These are phyloP conservation scores for Drosophila lacertosa DNA, from an alignment of 1,140 invertebrate species.

Conservation along the genomic window DNA sequence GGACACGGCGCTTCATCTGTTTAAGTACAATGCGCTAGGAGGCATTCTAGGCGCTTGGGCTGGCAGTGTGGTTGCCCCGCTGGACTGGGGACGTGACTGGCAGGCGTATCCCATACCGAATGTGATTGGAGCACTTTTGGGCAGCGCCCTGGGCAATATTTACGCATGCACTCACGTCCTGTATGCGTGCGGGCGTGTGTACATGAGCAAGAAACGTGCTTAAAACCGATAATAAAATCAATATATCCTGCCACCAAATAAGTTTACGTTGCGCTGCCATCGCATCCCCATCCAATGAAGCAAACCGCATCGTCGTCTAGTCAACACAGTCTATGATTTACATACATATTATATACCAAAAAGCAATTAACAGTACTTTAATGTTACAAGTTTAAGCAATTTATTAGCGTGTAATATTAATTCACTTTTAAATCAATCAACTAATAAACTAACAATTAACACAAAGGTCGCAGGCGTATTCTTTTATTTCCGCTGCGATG, in stretches of 20 bases:
- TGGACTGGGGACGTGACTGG: slow-evolving; percentile 94
- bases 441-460: slow-evolving; percentile 71
- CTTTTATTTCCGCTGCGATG: neutral
- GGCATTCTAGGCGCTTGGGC: slow-evolving; percentile 91
- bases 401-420: slow-evolving; percentile 69
- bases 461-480: slow-evolving; percentile 2
- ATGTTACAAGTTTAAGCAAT: slow-evolving; percentile 76
- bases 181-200: slow-evolving; percentile 74
- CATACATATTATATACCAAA: slow-evolving; percentile 51
- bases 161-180: slow-evolving; percentile 77
- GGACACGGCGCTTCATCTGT: slow-evolving; percentile 72
- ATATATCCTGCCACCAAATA: slow-evolving; percentile 69
- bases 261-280: slow-evolving; percentile 64
- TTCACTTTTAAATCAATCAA: slow-evolving; percentile 70
- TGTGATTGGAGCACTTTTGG: slow-evolving; percentile 86
- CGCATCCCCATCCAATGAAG: slow-evolving; percentile 38
- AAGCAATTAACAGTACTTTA: slow-evolving; percentile 74
- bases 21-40: slow-evolving; percentile 85
- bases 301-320: slow-evolving; percentile 59
- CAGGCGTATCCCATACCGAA: slow-evolving; percentile 90
- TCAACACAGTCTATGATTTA: slow-evolving; percentile 71
- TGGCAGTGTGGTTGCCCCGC: slow-evolving; percentile 90
- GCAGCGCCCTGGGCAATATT: slow-evolving; percentile 85
- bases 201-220: slow-evolving; percentile 75
- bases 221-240: slow-evolving; percentile 50